Evolutionary conservation across 2,797 vertebrate genomes (phyloP).

Genomic region (Heteromormyrus szaboi): DNA sequence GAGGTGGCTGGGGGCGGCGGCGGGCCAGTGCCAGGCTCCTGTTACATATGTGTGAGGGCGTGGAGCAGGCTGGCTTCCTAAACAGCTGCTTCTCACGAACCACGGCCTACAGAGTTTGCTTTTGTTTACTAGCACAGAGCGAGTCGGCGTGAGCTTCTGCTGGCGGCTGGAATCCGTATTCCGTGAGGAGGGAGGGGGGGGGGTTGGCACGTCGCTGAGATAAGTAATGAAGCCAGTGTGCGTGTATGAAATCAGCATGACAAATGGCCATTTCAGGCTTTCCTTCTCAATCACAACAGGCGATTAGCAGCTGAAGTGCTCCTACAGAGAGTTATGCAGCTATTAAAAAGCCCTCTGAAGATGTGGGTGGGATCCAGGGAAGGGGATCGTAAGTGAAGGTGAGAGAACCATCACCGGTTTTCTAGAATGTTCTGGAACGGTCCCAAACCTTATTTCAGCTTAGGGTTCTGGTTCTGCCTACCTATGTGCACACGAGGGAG

Average conservation of each 20-base stretch:
- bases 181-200: neutral
- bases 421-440: neutral
- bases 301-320: constrained; percentile 48
- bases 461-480: neutral
- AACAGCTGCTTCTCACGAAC: neutral
- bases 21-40: neutral
- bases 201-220: neutral
- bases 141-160: neutral
- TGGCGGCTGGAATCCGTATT: neutral
- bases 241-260: constrained; percentile 41
- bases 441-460: neutral
- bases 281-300: constrained; percentile 45
- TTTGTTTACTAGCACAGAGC: neutral
- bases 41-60: neutral
- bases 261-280: constrained; percentile 17
- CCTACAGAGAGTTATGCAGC: constrained; percentile 39
- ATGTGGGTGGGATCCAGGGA: constrained; percentile 24
- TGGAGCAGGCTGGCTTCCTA: neutral
- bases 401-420: neutral
- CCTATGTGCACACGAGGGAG: neutral
- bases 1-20: neutral
- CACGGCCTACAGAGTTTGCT: neutral
- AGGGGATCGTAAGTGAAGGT: neutral
- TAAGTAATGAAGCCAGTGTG: constrained; percentile 38
- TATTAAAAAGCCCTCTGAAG: constrained; percentile 47